phyloP scores from a whole-genome alignment of 1,140 invertebrate genomes.

The Saccostrea echinata region DNA sequence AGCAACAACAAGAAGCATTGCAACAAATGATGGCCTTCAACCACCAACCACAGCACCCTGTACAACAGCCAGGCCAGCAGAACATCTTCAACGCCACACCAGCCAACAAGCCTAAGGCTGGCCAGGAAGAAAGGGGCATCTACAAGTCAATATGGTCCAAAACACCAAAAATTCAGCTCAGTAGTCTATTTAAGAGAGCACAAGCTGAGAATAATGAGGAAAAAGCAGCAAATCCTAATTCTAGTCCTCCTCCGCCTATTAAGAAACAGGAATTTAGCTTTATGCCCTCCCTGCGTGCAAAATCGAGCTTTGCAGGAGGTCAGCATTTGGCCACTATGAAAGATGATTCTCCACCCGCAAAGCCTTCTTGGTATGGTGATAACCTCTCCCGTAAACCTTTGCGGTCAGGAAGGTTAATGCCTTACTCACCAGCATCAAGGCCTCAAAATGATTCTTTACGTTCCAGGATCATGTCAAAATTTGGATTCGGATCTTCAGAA shows the following conservation, averaged over 20 bases:
- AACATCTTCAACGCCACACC: constrained; percentile 15
- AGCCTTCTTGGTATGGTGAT: constrained; percentile 61
- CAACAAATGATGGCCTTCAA: neutral
- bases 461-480: constrained; percentile 69
- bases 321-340: constrained; percentile 36
- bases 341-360: constrained; percentile 34
- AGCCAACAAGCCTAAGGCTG: neutral
- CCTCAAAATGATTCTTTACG: constrained; percentile 56
- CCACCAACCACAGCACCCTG: neutral
- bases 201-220: constrained; percentile 1
- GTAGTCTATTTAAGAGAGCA: constrained; percentile 44
- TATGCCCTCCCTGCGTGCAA: constrained; percentile 16
- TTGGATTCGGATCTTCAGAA: constrained; percentile 62
- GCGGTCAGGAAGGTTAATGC: neutral
- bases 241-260: constrained; percentile 7
- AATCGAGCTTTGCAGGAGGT: constrained; percentile 8
- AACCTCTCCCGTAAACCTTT: constrained; percentile 69
- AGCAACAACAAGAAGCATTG: constrained; percentile 35
- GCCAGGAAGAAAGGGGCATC: neutral
- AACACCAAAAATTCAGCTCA: constrained; percentile 41
- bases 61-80: neutral
- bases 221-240: neutral
- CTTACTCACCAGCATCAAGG: neutral
- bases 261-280: constrained; percentile 51
- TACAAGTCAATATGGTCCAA: constrained; percentile 40